Conservation (phyloP, 2,797 vertebrate genomes). For the Leptoclinus maculatus region DNA sequence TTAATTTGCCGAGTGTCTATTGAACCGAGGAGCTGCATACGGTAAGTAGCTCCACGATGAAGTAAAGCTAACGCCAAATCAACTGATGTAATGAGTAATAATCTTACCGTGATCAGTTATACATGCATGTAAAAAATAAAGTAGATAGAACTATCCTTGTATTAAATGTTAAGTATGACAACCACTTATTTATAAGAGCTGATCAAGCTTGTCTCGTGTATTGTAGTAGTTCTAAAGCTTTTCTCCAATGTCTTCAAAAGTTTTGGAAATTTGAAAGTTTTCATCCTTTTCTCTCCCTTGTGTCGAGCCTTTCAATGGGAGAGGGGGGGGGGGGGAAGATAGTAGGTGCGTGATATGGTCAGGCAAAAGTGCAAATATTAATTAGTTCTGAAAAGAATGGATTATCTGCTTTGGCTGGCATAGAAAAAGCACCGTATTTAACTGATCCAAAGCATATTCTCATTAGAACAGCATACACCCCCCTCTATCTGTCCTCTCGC, state of each 20-base stretch:
- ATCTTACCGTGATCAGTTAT: not conserved
- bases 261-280: not conserved
- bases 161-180: not conserved
- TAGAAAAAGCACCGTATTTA: slow-evolving; percentile 24
- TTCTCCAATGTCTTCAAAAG: not conserved
- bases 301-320: not conserved
- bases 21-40: too few relatives aligned
- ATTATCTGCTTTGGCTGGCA: slow-evolving; percentile 30
- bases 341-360: slow-evolving; percentile 13
- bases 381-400: slow-evolving; percentile 46
- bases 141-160: not conserved
- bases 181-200: not conserved
- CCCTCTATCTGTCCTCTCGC: slow-evolving; percentile 10
- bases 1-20: too few relatives aligned
- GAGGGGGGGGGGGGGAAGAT: not conserved
- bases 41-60: too few relatives aligned
- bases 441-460: slow-evolving; percentile 33
- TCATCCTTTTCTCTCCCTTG: not conserved
- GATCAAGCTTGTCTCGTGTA: not conserved
- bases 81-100: not conserved
- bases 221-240: not conserved
- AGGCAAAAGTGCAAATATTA: slow-evolving; percentile 39
- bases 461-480: slow-evolving; percentile 10
- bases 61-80: not conserved
- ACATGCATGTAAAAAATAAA: too few relatives aligned